A percentile compares a stretch with the other conserved stretches of the same genome.
Conservation (phyloP, 2,113 vertebrate genomes). For the Tenrec ecaudatus region DNA sequence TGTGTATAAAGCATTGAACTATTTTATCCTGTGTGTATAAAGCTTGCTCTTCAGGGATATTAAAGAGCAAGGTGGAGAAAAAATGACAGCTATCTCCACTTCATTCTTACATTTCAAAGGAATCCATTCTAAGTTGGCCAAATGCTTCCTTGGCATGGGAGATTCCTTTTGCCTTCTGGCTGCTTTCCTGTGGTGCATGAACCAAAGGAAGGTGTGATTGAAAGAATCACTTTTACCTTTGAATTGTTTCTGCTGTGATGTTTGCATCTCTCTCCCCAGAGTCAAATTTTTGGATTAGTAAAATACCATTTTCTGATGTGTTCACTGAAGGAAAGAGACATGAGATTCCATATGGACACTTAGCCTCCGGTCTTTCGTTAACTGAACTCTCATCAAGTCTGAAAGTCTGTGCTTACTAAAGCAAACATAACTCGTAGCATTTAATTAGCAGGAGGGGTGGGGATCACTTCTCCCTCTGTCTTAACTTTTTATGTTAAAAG, state of each 20-base stretch:
- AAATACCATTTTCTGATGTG: constrained; percentile 38
- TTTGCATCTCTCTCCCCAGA: constrained; percentile 13
- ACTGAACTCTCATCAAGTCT: not conserved
- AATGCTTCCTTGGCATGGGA: not conserved
- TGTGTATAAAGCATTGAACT: not conserved
- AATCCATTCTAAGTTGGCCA: not conserved
- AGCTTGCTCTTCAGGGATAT: not conserved
- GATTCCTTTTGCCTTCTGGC: not conserved
- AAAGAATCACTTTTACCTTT: constrained; percentile 55
- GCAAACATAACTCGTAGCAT: not conserved
- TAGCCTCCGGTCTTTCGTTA: not conserved
- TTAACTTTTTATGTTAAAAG: not conserved
- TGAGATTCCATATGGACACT: not conserved
- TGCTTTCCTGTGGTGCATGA: not conserved
- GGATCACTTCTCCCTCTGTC: not conserved
- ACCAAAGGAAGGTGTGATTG: constrained; percentile 34
- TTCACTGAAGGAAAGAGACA: not conserved
- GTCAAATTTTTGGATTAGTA: constrained; percentile 36
- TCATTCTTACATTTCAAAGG: constrained; percentile 35
- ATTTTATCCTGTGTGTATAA: constrained; percentile 30
- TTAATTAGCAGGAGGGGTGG: not conserved
- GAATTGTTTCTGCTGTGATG: not conserved
- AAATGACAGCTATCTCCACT: constrained; percentile 2
- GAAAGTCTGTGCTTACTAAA: not conserved
- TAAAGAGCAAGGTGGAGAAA: not conserved